Percentiles rank a stretch among this genome's conserved stretches.
Evolutionary conservation across 2,888 invertebrate genomes (phyloP).

Genomic region (Adela reaumurella): DNA sequence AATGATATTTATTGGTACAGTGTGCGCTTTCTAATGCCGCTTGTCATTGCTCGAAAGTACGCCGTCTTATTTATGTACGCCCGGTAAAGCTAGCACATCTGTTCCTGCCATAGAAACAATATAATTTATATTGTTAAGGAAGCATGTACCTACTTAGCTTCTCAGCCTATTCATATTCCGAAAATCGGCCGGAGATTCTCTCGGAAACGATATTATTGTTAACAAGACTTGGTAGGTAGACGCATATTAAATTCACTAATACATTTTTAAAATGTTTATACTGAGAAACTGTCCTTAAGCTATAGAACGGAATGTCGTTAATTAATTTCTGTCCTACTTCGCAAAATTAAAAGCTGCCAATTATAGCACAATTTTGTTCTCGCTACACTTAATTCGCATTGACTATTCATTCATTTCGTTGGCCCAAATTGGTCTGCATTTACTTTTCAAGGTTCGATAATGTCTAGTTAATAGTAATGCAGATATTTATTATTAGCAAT

Average conservation of each 20-base stretch:
- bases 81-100: neutral
- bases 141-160: too few relatives aligned
- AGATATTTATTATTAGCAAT: constrained; percentile 36
- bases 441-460: constrained; percentile 16
- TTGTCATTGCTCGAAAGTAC: constrained; percentile 4
- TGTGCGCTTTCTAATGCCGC: constrained; percentile 35
- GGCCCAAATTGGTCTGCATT: constrained; percentile 18
- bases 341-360: neutral
- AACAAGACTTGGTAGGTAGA: too few relatives aligned
- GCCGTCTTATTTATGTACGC: constrained; percentile 2
- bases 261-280: too few relatives aligned
- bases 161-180: too few relatives aligned
- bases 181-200: too few relatives aligned
- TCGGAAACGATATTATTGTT: too few relatives aligned
- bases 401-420: constrained; percentile 7
- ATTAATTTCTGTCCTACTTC: neutral
- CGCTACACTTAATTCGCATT: constrained; percentile 2
- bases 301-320: too few relatives aligned
- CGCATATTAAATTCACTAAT: too few relatives aligned
- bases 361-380: neutral
- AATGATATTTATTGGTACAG: constrained; percentile 45
- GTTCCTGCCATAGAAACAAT: neutral
- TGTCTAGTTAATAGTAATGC: constrained; percentile 28
- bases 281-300: too few relatives aligned
- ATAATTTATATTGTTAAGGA: neutral